These are phyloP conservation scores for Oreochromis tanganicae DNA, from an alignment of 2,113 vertebrate species.

Conservation along the genomic window DNA sequence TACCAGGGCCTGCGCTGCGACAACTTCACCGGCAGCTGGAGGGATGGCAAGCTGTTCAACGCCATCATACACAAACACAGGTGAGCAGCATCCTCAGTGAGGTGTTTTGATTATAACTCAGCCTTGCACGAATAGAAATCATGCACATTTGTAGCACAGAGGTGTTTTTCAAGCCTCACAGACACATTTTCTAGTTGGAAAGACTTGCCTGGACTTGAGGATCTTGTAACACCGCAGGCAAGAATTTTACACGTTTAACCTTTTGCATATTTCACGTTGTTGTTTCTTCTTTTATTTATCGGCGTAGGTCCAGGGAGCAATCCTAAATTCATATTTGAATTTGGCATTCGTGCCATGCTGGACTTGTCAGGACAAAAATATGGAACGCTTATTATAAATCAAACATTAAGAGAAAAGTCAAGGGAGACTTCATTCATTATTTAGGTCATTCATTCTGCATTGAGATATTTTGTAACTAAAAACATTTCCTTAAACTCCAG, in stretches of 20 bases:
- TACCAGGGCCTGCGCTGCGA: conserved; percentile 89
- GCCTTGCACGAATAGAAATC: neutral
- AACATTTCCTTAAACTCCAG: neutral
- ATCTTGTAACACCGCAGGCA: neutral
- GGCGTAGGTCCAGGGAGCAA: neutral
- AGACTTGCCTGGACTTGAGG: conserved; percentile 14
- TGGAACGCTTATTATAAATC: neutral
- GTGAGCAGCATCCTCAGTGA: conserved; percentile 57
- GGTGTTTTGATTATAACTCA: neutral
- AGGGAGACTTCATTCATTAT: neutral
- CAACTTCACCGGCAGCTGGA: conserved; percentile 93
- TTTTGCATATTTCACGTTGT: neutral
- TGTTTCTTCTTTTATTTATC: neutral
- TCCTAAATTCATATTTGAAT: neutral
- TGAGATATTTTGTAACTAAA: neutral
- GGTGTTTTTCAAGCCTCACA: neutral
- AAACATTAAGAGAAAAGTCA: neutral
- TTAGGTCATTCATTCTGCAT: neutral
- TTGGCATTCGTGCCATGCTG: neutral
- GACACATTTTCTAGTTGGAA: neutral
- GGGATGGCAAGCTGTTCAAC: conserved; percentile 91
- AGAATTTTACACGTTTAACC: neutral
- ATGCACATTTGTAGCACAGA: neutral
- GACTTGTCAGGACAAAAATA: conserved; percentile 1
- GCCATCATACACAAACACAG: conserved; percentile 94